Base-by-base conservation (phyloP, 2,888 invertebrate genomes). In the Trissolcus japonicus region DNA sequence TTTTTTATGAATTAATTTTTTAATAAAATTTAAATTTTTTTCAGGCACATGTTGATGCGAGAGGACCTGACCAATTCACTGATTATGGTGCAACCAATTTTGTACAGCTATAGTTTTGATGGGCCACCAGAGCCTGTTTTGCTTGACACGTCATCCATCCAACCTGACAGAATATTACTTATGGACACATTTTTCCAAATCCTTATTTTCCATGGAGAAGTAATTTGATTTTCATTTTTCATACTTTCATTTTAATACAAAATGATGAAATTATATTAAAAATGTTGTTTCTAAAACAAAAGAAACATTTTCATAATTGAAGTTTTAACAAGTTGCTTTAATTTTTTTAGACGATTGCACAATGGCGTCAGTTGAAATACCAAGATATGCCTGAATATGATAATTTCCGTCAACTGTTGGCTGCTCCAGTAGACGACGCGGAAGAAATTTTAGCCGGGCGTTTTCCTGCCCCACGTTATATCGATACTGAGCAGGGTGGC, bases 141-240 rank as follows among this genome's bases (percentile, higher is more conserved):
- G 19, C 91, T 99, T 43, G 99, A 99, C 89, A 98, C 99, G 2
- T 97, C 98, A 61, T 98, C 98, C 78, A 99, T 99, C 86, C 97
- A 98, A 89, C 95, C 98, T 0, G 99, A 99, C 89, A 92, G 98
- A 75, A 99, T 99, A 85, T 92, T 99, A 53, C 93, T 99, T 65
- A 98, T 99, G 98, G 99, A 99, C 90, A 99, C 99, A 0, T 99
- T 99, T 92, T 99, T 99, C 94, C 99, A 99, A 90, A 98, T 99
- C 86, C 93, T 99, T 68, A 99, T 99, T 86, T 99, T 98, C 90
- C 98, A 98, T 86, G 99, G 99, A 88, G 98, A 98, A 93, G 96
- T 96, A 88, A 51, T 16, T 14, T 51, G 6, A 9, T 51, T 21
- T 4, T 35, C 2, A 35, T 7, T 11, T 35, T 6, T 35, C 9